Conservation (phyloP, 2,113 vertebrate species). For the Connochaetes taurinus region DNA sequence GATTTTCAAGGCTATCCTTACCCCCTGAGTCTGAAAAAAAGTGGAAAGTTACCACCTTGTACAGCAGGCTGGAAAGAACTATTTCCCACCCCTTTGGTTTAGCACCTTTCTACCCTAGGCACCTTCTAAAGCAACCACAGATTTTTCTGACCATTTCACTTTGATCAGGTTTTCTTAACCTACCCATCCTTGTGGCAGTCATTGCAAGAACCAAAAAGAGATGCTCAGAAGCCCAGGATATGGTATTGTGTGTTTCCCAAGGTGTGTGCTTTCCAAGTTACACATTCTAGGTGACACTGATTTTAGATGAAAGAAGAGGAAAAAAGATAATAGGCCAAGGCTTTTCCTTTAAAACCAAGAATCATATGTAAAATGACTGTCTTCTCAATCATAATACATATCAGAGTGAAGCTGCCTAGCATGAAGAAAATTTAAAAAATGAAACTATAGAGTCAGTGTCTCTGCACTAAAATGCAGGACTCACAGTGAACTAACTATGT, state of each 20-base stretch:
- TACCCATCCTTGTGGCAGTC: background rate
- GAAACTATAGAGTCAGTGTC: background rate
- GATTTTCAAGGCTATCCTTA: background rate
- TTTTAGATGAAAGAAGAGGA: background rate
- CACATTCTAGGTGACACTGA: background rate
- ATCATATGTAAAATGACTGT: background rate
- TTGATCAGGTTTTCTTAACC: background rate
- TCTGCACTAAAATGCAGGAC: background rate
- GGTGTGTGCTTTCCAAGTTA: background rate
- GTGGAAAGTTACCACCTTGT: background rate
- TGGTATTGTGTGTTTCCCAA: background rate
- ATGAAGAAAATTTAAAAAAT: background rate
- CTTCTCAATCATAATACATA: background rate
- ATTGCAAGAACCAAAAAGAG: background rate
- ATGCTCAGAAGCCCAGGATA: background rate
- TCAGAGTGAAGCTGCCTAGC: background rate
- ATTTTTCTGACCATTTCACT: background rate
- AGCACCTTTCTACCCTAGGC: background rate
- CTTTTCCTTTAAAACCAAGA: background rate
- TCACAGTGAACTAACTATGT: background rate
- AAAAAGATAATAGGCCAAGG: background rate
- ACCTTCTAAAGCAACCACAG: background rate
- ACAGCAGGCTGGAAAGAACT: background rate
- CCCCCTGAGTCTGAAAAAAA: background rate
- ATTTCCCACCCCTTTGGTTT: background rate